Conservation (phyloP, 2,797 vertebrate species). For the Meriones psammophilus region DNA sequence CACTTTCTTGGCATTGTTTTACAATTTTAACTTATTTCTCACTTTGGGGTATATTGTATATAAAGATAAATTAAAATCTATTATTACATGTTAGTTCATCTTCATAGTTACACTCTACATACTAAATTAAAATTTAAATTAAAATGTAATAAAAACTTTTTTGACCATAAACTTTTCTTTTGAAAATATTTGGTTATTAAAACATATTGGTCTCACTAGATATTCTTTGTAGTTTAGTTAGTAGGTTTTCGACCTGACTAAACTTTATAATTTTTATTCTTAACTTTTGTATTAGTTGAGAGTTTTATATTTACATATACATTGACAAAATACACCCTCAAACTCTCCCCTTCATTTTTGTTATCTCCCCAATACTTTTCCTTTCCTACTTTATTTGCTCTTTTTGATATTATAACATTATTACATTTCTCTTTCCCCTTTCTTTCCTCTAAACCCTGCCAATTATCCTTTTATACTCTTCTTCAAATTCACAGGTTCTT, state of each 20-base stretch:
- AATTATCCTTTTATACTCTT: neutral
- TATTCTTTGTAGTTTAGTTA: neutral
- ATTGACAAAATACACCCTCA: neutral
- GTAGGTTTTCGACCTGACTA: neutral
- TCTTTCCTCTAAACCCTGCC: neutral
- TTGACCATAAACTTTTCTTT: neutral
- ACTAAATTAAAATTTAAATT: neutral
- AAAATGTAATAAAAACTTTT: neutral
- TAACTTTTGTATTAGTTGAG: neutral
- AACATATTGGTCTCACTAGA: neutral
- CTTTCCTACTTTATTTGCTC: neutral
- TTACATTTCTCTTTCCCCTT: neutral
- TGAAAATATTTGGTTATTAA: too few relatives aligned
- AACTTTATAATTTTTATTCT: neutral
- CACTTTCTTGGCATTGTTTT: neutral
- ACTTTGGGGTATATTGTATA: neutral
- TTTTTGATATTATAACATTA: neutral
- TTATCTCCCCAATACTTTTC: neutral
- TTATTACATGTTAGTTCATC: neutral
- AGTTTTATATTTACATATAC: neutral
- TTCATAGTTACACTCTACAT: neutral
- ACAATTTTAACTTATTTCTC: neutral
- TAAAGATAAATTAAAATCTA: neutral
- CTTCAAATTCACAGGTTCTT: neutral
- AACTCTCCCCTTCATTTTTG: neutral